A percentile compares a stretch with the other conserved stretches of the same genome.
These are phyloP conservation scores for Panthera leo DNA, from an alignment of 2,113 vertebrate genomes.

Conservation along the genomic window DNA sequence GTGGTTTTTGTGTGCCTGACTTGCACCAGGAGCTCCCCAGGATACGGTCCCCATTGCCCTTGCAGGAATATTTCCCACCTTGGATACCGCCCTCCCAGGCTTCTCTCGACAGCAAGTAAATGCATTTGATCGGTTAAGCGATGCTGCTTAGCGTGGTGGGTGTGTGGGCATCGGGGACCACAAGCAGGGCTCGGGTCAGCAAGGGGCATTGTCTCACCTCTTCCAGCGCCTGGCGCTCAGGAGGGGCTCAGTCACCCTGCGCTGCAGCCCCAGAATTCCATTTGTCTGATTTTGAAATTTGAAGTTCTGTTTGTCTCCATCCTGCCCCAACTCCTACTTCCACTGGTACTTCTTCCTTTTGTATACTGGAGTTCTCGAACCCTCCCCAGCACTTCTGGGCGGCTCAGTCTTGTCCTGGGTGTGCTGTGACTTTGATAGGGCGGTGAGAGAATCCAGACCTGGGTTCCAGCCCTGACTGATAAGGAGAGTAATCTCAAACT, in stretches of 20 bases:
- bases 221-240: accelerated
- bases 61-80: not conserved
- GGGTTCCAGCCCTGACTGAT: not conserved
- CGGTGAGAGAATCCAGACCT: not conserved
- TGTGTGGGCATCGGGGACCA: not conserved
- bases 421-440: not conserved
- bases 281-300: not conserved
- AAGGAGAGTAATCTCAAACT: not conserved
- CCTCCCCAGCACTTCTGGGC: not conserved
- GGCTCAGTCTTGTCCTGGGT: not conserved
- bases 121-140: not conserved
- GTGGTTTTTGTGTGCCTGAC: not conserved
- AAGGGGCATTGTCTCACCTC: not conserved
- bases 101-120: not conserved
- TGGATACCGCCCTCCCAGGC: not conserved
- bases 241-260: not conserved
- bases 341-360: accelerated
- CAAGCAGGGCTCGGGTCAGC: not conserved
- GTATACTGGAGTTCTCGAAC: not conserved
- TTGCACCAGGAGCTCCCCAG: not conserved
- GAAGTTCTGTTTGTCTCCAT: not conserved
- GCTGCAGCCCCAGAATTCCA: not conserved
- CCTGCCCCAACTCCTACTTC: too few relatives aligned
- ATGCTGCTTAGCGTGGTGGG: not conserved
- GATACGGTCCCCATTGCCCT: not conserved